These are phyloP conservation scores for Eufriesea mexicana DNA, from an alignment of 1,140 invertebrate species.

Conservation along the genomic window DNA sequence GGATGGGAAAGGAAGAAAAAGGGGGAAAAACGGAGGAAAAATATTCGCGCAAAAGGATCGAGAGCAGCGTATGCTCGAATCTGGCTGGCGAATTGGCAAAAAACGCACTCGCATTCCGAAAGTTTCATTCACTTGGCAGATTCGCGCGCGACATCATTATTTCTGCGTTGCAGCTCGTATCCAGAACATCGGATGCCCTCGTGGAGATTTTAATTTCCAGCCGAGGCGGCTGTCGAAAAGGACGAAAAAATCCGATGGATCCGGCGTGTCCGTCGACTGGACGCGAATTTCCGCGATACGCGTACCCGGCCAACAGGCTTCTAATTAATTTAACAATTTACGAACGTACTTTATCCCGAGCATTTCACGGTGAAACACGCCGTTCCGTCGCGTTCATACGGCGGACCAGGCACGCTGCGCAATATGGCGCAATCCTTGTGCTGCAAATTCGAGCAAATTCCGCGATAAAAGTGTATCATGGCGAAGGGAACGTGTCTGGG, in stretches of 20 bases:
- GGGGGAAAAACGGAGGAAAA: too few species aligned
- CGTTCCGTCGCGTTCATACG: not conserved
- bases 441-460: not conserved
- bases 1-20: not conserved
- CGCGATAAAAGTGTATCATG: not conserved
- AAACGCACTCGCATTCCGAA: not conserved
- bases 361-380: not conserved
- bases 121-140: not conserved
- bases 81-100: not conserved
- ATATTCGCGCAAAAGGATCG: not conserved
- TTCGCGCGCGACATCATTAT: slow-evolving; percentile 7
- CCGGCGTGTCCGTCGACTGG: too few species aligned
- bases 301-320: not conserved
- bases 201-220: slow-evolving; percentile 17
- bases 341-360: not conserved
- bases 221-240: not conserved
- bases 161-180: not conserved
- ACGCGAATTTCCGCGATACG: not conserved
- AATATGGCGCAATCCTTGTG: not conserved
- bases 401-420: not conserved
- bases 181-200: too few species aligned
- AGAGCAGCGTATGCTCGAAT: not conserved
- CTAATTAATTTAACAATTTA: slow-evolving; percentile 30
- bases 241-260: slow-evolving; percentile 10
- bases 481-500: too few species aligned